Conservation (phyloP, 2,797 vertebrate species). For the Bovichtus diacanthus region DNA sequence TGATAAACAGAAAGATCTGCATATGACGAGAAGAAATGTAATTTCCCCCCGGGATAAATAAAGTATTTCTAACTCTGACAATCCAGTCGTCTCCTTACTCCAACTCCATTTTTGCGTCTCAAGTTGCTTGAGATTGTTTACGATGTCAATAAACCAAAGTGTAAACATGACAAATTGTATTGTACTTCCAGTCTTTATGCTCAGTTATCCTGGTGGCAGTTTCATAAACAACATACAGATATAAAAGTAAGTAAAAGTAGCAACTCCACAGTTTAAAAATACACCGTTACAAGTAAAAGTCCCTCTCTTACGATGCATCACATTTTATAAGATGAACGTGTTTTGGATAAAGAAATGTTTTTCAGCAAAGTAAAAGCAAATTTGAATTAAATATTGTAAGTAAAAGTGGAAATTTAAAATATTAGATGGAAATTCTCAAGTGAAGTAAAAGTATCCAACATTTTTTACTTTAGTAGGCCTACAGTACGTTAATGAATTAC, state of each 20-base stretch:
- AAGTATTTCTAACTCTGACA: too few relatives aligned
- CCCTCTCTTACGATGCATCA: background rate
- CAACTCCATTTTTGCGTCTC: too few relatives aligned
- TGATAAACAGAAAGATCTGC: too few relatives aligned
- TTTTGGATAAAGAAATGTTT: background rate
- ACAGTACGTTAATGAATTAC: background rate
- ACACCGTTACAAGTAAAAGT: background rate
- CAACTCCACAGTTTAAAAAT: background rate
- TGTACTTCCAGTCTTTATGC: background rate
- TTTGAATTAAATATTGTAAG: too few relatives aligned
- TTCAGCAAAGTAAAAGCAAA: too few relatives aligned
- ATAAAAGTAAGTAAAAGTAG: background rate
- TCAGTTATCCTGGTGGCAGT: too few relatives aligned
- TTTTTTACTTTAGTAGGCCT: background rate
- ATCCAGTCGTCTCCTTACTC: too few relatives aligned
- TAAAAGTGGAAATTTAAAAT: background rate
- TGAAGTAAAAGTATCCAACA: background rate
- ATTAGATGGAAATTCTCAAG: too few relatives aligned
- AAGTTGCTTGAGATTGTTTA: too few relatives aligned
- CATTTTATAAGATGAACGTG: background rate
- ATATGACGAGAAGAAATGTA: too few relatives aligned
- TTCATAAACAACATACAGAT: too few relatives aligned
- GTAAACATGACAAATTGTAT: background rate
- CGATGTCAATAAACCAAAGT: background rate
- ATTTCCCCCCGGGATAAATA: too few relatives aligned